Evolutionary conservation across 2,888 invertebrate genomes (phyloP), one percentile per base, ranked within the genome.

Genomic region (Ganaspis brasiliensis): DNA sequence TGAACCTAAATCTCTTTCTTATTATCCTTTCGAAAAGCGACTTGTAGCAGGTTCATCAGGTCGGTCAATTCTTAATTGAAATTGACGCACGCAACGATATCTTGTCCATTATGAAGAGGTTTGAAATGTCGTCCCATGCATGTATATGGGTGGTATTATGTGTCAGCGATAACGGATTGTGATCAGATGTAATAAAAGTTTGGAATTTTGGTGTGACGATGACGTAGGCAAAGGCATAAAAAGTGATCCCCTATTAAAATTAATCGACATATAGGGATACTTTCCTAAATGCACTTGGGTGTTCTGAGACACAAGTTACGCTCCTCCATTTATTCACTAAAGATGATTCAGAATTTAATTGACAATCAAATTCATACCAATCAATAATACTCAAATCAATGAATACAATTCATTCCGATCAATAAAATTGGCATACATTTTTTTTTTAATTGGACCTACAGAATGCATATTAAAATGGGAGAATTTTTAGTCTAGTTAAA

Each of bases 61-160:
- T 16, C 52, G 52, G 14, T 45, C 40, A 67, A 45, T 67, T 67
- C 67, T 45, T 67, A 67, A 67, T 67, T 67, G 67, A 67, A 67
- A 67, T 45, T 40, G 45, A 67, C 45, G 45, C 67, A 67, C 67
- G 67, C 67, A 24, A 45, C 67, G 24, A 67, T 45, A 67, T 45
- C 67, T 45, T 45, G 45, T 63, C 14, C 6, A 21, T 24, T 21
- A 67, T 67, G 14, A 24, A 40, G 21, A 45, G 24, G n/a, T 45
- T 67, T 67, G n/a, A 67, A 67, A 24, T 40, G n/a, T 24, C 40
- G 24, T 24, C 40, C 67, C 40, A 45, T 63, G 14, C 21, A 21
- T 40, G 63, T 24, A 37, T 45, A 45, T 45, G 67, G 40, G 19
- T 67, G 45, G 67, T 45, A 67, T 67, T 67, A 67, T 67, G 45